A percentile compares a stretch with the other conserved stretches of the same genome.
These are phyloP conservation scores for Sphaerophoria rueppellii DNA, from an alignment of 2,888 invertebrate genomes.

Conservation along the genomic window DNA sequence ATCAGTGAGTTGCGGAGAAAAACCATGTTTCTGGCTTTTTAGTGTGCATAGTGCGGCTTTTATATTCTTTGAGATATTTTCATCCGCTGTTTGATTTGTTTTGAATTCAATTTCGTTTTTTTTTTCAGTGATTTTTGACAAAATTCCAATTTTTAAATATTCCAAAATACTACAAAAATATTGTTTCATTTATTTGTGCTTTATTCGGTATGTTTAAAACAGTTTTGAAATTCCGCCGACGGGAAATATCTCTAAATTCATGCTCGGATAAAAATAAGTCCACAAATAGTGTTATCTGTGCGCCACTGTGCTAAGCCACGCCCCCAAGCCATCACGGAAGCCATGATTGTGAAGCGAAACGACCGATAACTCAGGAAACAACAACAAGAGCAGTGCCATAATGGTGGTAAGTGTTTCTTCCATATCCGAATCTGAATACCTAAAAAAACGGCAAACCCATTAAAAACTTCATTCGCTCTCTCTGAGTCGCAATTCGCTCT, in stretches of 20 bases:
- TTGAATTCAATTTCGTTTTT: neutral
- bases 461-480: slow-evolving; percentile 40
- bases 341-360: slow-evolving; percentile 81
- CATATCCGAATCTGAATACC: slow-evolving; percentile 49
- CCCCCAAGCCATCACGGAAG: slow-evolving; percentile 80
- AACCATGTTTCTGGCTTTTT: slow-evolving; percentile 47
- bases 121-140: neutral
- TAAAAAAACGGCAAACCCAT: slow-evolving; percentile 56
- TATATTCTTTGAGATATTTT: slow-evolving; percentile 29
- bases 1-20: slow-evolving; percentile 51
- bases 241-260: neutral
- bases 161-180: neutral
- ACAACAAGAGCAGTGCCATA: slow-evolving; percentile 74
- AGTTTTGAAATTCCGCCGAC: slow-evolving; percentile 22
- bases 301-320: slow-evolving; percentile 79
- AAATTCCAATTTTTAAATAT: neutral
- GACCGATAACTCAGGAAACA: slow-evolving; percentile 80
- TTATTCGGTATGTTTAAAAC: neutral
- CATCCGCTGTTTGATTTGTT: slow-evolving; percentile 10
- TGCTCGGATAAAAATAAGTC: neutral
- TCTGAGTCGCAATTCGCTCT: slow-evolving; percentile 8
- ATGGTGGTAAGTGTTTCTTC: slow-evolving; percentile 70
- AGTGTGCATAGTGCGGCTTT: slow-evolving; percentile 43
- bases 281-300: slow-evolving; percentile 51
- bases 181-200: neutral